Percentiles rank a stretch among this genome's conserved stretches.
Conservation (phyloP, 2,113 vertebrate genomes). For the Phalacrocorax brasilianus region DNA sequence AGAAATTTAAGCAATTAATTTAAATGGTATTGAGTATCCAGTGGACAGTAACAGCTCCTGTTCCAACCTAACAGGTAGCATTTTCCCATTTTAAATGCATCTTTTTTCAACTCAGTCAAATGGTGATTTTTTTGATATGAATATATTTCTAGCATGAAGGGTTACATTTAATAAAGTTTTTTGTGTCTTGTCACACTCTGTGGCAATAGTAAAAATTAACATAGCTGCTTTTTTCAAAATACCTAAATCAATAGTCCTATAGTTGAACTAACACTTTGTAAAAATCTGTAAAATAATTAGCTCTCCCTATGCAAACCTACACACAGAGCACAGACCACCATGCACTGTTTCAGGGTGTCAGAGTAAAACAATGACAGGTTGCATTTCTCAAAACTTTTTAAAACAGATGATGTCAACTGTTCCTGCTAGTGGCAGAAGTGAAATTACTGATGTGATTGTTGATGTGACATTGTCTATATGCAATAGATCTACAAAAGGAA, state of each 20-base stretch:
- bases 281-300: background rate
- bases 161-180: background rate
- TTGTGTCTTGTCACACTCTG: background rate
- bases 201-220: background rate
- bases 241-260: background rate
- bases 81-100: constrained; percentile 36
- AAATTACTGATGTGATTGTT: background rate
- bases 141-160: background rate
- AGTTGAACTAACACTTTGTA: background rate
- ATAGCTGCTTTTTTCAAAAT: background rate
- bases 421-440: background rate
- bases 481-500: background rate
- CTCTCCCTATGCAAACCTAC: accelerated
- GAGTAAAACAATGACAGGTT: background rate
- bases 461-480: background rate
- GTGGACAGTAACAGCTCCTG: background rate
- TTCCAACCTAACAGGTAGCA: constrained; percentile 22
- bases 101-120: constrained; percentile 19
- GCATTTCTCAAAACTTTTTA: background rate
- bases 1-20: constrained; percentile 58
- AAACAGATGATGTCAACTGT: background rate
- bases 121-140: background rate
- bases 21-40: constrained; percentile 25
- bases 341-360: background rate
- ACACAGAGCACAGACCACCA: background rate